Percentiles rank a stretch among this genome's conserved stretches.
phyloP scores from a whole-genome alignment of 1,140 invertebrate species.

The Wasmannia auropunctata region DNA sequence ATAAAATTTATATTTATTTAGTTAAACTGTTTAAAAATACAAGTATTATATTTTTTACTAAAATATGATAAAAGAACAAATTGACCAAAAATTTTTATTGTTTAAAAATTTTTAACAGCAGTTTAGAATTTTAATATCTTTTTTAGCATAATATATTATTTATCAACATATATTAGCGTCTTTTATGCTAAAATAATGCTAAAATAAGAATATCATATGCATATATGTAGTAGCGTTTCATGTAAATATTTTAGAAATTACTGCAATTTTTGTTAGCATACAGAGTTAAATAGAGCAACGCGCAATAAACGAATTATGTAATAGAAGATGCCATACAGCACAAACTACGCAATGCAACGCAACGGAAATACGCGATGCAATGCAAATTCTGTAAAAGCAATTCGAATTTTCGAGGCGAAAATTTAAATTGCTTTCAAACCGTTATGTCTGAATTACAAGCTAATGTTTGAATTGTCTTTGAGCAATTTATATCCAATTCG shows the following conservation, averaged over 20 bases:
- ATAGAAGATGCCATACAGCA: neutral
- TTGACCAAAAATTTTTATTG: neutral
- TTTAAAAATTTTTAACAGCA: neutral
- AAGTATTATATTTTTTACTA: neutral
- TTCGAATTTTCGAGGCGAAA: conserved; percentile 68
- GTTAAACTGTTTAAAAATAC: neutral
- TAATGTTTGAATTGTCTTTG: conserved; percentile 65
- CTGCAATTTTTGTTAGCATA: conserved; percentile 4
- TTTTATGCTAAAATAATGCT: neutral
- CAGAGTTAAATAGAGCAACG: neutral
- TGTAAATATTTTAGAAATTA: conserved; percentile 7
- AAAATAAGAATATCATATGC: neutral
- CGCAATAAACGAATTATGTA: conserved; percentile 47
- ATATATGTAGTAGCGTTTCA: neutral
- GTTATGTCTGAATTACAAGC: conserved; percentile 63
- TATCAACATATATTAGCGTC: neutral
- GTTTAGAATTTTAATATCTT: neutral
- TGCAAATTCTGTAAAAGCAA: conserved; percentile 68
- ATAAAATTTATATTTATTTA: neutral
- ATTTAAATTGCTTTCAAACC: conserved; percentile 73
- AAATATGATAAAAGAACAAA: neutral
- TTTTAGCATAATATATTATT: neutral
- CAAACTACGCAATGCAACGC: conserved; percentile 15
- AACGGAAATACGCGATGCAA: conserved; percentile 9
- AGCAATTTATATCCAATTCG: conserved; percentile 65